These are phyloP conservation scores for Amiota communis DNA, from an alignment of 2,888 invertebrate genomes.

Conservation along the genomic window DNA sequence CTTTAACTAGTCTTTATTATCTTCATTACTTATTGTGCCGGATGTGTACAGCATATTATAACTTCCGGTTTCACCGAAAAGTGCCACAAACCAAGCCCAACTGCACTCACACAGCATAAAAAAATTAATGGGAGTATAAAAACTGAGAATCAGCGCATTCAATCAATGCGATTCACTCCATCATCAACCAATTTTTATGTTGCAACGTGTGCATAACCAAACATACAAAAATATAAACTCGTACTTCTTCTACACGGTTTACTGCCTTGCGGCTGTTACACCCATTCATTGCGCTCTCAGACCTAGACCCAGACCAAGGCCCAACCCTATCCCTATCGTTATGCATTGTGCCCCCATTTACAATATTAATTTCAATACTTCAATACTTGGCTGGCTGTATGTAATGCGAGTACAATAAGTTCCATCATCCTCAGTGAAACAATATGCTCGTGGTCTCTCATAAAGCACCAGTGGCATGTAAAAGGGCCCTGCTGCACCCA, in stretches of 20 bases:
- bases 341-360: background rate
- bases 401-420: background rate
- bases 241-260: background rate
- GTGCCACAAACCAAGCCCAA: no score
- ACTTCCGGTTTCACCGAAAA: constrained; percentile 3
- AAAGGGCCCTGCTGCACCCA: constrained; percentile 1
- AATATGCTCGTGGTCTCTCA: background rate
- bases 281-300: background rate
- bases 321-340: background rate
- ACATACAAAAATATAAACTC: background rate
- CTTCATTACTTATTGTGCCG: constrained; percentile 8
- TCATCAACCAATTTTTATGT: constrained; percentile 5
- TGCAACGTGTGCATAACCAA: background rate
- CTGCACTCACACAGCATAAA: no score
- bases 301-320: background rate
- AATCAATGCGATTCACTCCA: constrained; percentile 10
- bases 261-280: background rate
- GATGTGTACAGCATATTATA: constrained; percentile 13
- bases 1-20: no score
- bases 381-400: background rate
- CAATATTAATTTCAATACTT: constrained; percentile 19
- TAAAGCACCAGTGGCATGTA: background rate
- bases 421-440: background rate
- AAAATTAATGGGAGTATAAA: no score
- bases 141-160: background rate